Evolutionary conservation across 2,113 vertebrate species (phyloP).

Genomic region (Larimichthys polyactis): DNA sequence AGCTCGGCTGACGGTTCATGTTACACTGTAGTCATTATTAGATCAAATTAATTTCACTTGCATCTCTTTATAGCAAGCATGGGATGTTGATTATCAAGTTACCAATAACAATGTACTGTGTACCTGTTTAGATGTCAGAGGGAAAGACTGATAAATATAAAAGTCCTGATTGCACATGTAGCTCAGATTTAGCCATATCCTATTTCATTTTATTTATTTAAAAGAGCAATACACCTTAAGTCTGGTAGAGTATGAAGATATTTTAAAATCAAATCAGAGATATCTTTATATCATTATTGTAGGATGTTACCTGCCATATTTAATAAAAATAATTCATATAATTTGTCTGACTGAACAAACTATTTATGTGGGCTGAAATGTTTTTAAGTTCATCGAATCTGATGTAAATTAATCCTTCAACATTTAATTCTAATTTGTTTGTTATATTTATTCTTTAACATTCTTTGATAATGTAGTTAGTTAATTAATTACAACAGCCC

Average conservation of each 20-base stretch:
- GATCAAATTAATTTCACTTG: conserved; percentile 71
- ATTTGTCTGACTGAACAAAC: not conserved
- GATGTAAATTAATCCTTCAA: not conserved
- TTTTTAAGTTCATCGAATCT: not conserved
- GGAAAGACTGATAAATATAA: conserved; percentile 61
- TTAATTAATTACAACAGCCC: not conserved
- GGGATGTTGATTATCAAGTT: conserved; percentile 68
- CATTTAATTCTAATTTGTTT: not conserved
- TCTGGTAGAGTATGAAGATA: not conserved
- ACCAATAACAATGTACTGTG: conserved; percentile 57
- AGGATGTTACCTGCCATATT: not conserved
- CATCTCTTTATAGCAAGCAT: conserved; percentile 49
- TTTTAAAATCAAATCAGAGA: conserved; percentile 8
- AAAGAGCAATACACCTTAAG: not conserved
- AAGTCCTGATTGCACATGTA: conserved; percentile 13
- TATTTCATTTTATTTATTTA: not conserved
- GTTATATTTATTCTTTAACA: not conserved
- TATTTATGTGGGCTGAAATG: not conserved
- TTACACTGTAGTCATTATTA: conserved; percentile 75
- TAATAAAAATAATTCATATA: not conserved
- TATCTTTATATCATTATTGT: not conserved
- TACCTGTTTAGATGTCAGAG: conserved; percentile 60
- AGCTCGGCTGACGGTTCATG: conserved; percentile 53
- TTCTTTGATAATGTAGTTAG: not conserved
- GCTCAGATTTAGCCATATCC: conserved; percentile 21